Evolutionary conservation across 2,113 vertebrate species (phyloP).

Genomic region (Lethenteron camtschaticum): DNA sequence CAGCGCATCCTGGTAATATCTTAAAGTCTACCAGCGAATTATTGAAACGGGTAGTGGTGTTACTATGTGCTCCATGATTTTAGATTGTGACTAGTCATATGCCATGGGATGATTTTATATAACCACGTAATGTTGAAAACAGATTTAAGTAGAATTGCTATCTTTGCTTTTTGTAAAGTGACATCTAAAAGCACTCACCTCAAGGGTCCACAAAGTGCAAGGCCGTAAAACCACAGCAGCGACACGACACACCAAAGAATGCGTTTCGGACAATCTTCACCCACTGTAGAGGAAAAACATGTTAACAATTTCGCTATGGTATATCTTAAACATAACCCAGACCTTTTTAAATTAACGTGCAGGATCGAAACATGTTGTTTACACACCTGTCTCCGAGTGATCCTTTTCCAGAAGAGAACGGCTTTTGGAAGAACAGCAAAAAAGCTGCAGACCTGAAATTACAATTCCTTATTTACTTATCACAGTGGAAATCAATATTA

Average conservation of each 20-base stretch:
- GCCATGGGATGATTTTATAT: no score
- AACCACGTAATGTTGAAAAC: slow-evolving; percentile 6
- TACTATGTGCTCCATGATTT: no score
- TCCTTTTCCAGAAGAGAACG: slow-evolving; percentile 77
- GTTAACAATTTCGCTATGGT: neutral
- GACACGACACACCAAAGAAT: slow-evolving; percentile 70
- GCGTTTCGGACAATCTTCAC: slow-evolving; percentile 83
- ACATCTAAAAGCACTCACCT: slow-evolving; percentile 36
- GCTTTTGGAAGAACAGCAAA: slow-evolving; percentile 91
- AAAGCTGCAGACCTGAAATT: slow-evolving; percentile 48
- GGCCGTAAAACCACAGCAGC: slow-evolving; percentile 83
- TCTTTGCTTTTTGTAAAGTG: neutral
- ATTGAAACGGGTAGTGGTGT: no score
- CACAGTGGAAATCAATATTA: no score
- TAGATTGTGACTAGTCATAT: no score
- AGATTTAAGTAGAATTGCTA: slow-evolving; percentile 4
- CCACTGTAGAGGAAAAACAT: slow-evolving; percentile 42
- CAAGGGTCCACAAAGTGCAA: slow-evolving; percentile 85
- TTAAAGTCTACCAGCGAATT: slow-evolving; percentile 7
- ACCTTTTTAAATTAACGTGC: neutral
- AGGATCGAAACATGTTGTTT: neutral
- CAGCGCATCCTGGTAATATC: neutral
- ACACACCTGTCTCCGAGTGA: slow-evolving; percentile 65
- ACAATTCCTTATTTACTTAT: neutral
- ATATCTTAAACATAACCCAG: neutral